These are phyloP conservation scores for Enteromius trimaculatus DNA, from an alignment of 2,797 vertebrate species.

Conservation along the genomic window DNA sequence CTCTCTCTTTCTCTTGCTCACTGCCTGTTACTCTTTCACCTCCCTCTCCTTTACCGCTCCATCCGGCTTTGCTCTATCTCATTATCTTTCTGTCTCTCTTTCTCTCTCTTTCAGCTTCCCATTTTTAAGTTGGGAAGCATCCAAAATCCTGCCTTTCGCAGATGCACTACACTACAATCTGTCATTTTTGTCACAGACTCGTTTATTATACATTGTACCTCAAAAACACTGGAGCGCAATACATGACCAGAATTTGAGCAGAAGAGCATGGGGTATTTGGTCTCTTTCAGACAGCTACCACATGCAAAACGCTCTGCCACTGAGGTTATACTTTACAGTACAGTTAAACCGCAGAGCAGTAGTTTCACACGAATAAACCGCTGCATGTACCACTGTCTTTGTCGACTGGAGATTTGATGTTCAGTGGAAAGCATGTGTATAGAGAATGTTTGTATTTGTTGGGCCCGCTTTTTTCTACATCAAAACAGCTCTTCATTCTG, in stretches of 20 bases:
- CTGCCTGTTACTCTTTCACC: slow-evolving; percentile 7
- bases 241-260: slow-evolving; percentile 39
- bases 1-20: slow-evolving; percentile 23
- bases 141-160: slow-evolving; percentile 49
- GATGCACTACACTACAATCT: slow-evolving; percentile 50
- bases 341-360: not conserved
- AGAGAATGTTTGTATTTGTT: not conserved
- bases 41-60: slow-evolving; percentile 33
- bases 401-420: not conserved
- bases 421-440: not conserved
- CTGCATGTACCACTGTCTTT: not conserved
- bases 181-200: slow-evolving; percentile 55
- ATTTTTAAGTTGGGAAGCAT: slow-evolving; percentile 38
- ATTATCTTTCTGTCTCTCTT: not conserved
- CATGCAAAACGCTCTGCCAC: slow-evolving; percentile 20
- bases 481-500: slow-evolving; percentile 7
- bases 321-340: slow-evolving; percentile 33
- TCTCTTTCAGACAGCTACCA: not conserved
- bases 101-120: not conserved
- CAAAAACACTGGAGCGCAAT: slow-evolving; percentile 27
- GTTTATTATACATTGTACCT: slow-evolving; percentile 54
- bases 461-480: not conserved
- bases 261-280: slow-evolving; percentile 21
- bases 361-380: slow-evolving; percentile 20
- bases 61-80: slow-evolving; percentile 38